A percentile compares a stretch with the other conserved stretches of the same genome.
Conservation (phyloP, 1,140 invertebrate genomes). For the Drosophila asahinai region DNA sequence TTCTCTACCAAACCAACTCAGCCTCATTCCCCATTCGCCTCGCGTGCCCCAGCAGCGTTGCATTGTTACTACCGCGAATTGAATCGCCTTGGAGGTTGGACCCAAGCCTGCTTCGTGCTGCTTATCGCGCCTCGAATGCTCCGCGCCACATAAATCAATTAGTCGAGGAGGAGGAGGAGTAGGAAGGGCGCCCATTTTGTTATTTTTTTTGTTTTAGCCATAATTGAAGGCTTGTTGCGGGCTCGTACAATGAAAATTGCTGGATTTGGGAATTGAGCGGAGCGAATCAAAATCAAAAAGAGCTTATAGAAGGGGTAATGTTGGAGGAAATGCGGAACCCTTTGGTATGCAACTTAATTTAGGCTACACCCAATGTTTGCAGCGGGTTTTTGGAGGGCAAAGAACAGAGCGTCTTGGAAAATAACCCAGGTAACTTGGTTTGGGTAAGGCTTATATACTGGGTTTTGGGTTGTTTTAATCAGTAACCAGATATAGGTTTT, state of each 20-base stretch:
- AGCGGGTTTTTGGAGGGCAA: not conserved
- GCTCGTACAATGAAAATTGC: slow-evolving; percentile 5
- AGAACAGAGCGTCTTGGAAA: not conserved
- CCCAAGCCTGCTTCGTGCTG: slow-evolving; percentile 53
- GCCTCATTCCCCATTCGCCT: slow-evolving; percentile 61
- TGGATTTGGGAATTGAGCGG: slow-evolving; percentile 3
- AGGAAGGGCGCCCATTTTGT: slow-evolving; percentile 24
- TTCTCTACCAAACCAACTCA: slow-evolving; percentile 25
- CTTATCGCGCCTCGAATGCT: slow-evolving; percentile 63
- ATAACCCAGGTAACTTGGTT: slow-evolving; percentile 2
- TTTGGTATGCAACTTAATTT: slow-evolving; percentile 25
- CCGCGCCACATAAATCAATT: slow-evolving; percentile 72
- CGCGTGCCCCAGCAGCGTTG: slow-evolving; percentile 45
- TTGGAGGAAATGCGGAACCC: slow-evolving; percentile 15
- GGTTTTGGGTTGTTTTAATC: not conserved
- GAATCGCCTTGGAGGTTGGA: slow-evolving; percentile 22
- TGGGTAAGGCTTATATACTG: not conserved
- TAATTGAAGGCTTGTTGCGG: slow-evolving; percentile 16
- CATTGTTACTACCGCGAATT: slow-evolving; percentile 31
- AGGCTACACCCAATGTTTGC: slow-evolving; percentile 1
- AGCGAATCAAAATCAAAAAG: slow-evolving; percentile 12
- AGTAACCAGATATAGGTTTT: not conserved
- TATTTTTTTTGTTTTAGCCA: slow-evolving; percentile 36
- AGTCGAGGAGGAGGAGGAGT: slow-evolving; percentile 16
- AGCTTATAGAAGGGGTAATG: slow-evolving; percentile 4